A percentile compares a stretch with the other conserved stretches of the same genome.
These are phyloP conservation scores for Arge pagana DNA, from an alignment of 2,888 invertebrate genomes.

Conservation along the genomic window DNA sequence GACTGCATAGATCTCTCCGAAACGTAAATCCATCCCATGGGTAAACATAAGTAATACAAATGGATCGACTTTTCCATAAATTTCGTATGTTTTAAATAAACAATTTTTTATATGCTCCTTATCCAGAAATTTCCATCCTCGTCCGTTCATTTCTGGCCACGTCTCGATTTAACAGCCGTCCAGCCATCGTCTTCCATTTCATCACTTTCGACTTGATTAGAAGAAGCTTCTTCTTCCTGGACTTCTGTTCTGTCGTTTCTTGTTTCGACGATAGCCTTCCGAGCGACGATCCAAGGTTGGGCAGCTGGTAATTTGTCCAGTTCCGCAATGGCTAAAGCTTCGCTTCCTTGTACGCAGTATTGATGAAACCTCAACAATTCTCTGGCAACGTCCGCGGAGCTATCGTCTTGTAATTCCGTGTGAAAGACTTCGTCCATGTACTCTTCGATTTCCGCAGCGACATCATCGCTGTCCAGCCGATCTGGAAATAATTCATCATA, in stretches of 20 bases:
- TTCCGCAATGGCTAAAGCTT: conserved; percentile 35
- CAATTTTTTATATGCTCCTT: too few species aligned
- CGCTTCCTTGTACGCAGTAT: conserved; percentile 39
- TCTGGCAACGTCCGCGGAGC: conserved; percentile 46
- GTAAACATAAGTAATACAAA: too few species aligned
- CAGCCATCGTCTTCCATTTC: conserved; percentile 40
- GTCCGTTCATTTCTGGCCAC: conserved; percentile 42
- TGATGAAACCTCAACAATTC: conserved; percentile 45
- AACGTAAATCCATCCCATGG: too few species aligned
- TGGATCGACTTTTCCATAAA: too few species aligned
- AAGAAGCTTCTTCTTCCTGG: neutral
- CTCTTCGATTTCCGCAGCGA: conserved; percentile 47
- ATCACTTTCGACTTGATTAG: conserved; percentile 25
- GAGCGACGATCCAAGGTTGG: conserved; percentile 43
- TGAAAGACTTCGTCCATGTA: conserved; percentile 48
- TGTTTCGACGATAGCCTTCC: conserved; percentile 1
- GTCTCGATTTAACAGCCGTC: conserved; percentile 45
- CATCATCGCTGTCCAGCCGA: conserved; percentile 37
- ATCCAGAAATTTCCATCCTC: too few species aligned
- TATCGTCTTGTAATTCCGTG: conserved; percentile 48
- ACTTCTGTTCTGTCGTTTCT: neutral
- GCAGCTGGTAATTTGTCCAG: conserved; percentile 43
- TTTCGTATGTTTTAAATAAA: too few species aligned
- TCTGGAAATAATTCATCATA: conserved; percentile 34
- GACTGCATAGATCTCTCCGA: conserved; percentile 16